phyloP scores from a whole-genome alignment of 2,888 invertebrate species.

The Schizotus pectinicornis region DNA sequence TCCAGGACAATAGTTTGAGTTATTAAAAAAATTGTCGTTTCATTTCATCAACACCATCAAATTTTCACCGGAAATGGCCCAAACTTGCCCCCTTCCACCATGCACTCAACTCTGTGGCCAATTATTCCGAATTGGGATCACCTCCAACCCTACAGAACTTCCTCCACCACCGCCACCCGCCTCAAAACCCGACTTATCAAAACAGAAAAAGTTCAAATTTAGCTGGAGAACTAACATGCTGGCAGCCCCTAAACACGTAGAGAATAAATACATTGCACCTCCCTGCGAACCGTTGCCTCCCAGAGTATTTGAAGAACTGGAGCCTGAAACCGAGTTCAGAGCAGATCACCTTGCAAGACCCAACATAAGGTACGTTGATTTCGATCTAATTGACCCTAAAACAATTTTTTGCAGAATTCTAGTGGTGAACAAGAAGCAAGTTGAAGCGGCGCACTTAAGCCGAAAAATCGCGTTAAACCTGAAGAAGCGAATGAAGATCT shows the following conservation, averaged over 20 bases:
- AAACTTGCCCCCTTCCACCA: no score
- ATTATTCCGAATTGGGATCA: no score
- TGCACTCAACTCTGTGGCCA: no score
- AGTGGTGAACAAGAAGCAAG: constrained; percentile 25
- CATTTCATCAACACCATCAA: no score
- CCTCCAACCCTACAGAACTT: no score
- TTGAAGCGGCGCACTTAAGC: constrained; percentile 18
- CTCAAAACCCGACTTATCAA: no score
- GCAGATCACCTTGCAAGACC: constrained; percentile 13
- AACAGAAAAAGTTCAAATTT: constrained; percentile 8
- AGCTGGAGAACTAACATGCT: constrained; percentile 16
- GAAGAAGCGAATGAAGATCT: constrained; percentile 33
- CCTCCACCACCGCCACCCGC: no score
- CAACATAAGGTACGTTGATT: background rate
- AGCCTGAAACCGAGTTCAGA: constrained; percentile 4
- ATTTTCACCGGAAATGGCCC: no score
- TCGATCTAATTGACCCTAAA: background rate
- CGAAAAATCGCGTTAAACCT: constrained; percentile 26
- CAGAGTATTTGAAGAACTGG: constrained; percentile 5
- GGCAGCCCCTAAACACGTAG: constrained; percentile 1
- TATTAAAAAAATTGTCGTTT: no score
- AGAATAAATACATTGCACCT: constrained; percentile 3
- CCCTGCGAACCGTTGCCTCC: background rate
- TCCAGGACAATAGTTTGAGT: no score
- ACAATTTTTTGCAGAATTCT: constrained; percentile 28